A percentile compares a stretch with the other conserved stretches of the same genome.
Conservation (phyloP, 1,140 invertebrate genomes). For the Drosophila aff. region DNA sequence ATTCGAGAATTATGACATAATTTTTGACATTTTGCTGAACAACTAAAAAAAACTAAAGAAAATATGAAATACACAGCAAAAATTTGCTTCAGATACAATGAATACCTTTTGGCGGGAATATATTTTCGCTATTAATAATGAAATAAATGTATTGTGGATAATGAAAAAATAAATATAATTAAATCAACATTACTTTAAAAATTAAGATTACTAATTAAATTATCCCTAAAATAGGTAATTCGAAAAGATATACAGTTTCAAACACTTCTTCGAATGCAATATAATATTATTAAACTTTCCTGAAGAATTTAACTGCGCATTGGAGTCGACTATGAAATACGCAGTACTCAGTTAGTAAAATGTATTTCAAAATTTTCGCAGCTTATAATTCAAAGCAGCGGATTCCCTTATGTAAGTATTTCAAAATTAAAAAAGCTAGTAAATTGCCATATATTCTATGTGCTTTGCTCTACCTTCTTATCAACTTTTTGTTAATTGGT, state of each 20-base stretch:
- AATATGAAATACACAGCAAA: not conserved
- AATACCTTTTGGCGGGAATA: not conserved
- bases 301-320: not conserved
- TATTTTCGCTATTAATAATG: not conserved
- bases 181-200: too few relatives aligned
- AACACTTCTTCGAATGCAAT: not conserved
- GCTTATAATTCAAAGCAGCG: not conserved
- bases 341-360: not conserved
- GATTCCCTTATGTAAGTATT: not conserved
- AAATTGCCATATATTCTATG: not conserved
- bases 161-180: not conserved
- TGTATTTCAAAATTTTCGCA: not conserved
- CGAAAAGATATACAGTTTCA: not conserved
- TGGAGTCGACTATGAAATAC: not conserved
- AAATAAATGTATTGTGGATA: not conserved
- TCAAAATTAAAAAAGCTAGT: not conserved
- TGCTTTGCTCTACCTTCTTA: not conserved
- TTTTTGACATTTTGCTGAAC: constrained; percentile 38
- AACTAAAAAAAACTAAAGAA: constrained; percentile 10
- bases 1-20: constrained; percentile 62
- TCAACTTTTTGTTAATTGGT: not conserved
- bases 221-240: too few relatives aligned
- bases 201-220: too few relatives aligned
- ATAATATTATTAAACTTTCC: too few relatives aligned
- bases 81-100: not conserved